Percentiles rank a stretch among this genome's conserved stretches.
Conservation (phyloP, 1,140 invertebrate species). For the Hylyphantes graminicola region DNA sequence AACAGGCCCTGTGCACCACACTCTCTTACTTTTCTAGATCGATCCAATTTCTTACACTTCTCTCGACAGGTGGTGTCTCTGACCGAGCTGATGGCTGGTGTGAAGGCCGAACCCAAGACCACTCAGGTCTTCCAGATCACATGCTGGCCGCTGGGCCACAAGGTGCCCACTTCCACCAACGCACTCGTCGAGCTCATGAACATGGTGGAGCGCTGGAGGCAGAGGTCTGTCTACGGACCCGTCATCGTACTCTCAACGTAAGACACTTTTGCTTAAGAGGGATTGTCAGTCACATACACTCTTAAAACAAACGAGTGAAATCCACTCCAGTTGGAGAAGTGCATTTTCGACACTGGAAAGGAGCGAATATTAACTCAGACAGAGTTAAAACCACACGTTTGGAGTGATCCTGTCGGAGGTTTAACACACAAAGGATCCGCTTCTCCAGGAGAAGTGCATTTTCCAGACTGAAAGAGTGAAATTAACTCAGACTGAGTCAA, state of each 20-base stretch:
- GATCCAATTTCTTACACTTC: not conserved
- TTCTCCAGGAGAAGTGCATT: too few relatives aligned
- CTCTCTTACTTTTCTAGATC: not conserved
- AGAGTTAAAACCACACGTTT: too few relatives aligned
- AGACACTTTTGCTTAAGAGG: constrained; percentile 2
- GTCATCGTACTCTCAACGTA: constrained; percentile 88
- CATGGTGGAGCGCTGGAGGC: constrained; percentile 97
- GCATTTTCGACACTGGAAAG: too few relatives aligned
- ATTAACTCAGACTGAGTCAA: too few relatives aligned
- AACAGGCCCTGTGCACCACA: too few relatives aligned
- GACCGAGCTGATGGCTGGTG: constrained; percentile 93
- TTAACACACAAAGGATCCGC: too few relatives aligned
- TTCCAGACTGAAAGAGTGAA: too few relatives aligned
- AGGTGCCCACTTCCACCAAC: constrained; percentile 95
- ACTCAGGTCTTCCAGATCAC: constrained; percentile 94
- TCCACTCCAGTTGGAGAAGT: too few relatives aligned
- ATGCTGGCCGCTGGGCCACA: constrained; percentile 95
- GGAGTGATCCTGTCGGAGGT: too few relatives aligned
- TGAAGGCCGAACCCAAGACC: constrained; percentile 90
- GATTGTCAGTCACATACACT: too few relatives aligned
- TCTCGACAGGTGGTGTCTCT: constrained; percentile 81
- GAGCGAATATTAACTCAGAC: too few relatives aligned
- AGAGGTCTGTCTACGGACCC: constrained; percentile 92
- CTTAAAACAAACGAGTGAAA: too few relatives aligned
- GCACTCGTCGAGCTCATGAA: constrained; percentile 98